Evolutionary conservation across 1,140 invertebrate genomes (phyloP), one percentile per base, ranked within the genome.

Genomic region (Meteorus sp.): DNA sequence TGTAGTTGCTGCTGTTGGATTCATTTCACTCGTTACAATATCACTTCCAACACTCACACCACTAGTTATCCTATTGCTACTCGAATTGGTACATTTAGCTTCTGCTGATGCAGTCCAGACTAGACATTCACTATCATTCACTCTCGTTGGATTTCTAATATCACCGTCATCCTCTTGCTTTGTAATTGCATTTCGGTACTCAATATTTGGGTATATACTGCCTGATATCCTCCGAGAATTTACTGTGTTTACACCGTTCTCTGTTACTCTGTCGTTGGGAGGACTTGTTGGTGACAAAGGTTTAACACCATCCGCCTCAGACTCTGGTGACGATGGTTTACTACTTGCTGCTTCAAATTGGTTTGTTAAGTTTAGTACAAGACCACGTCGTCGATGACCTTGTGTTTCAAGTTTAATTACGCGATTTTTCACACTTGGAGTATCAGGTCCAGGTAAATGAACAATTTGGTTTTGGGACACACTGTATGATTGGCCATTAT

Each of bases 401-500:
- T 85, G 83, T 7, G 77, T 80, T 68, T 91, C 88, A 27, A 89
- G 78, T 66, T 88, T 87, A 66, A 80, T 86, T 6, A 64, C 79
- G 72, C 70, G 83, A 73, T 66, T 84, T 78, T 75, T 85, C 78
- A 60, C 59, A 54, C 62, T 74, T 5, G 69, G 53, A 3, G 64
- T 66, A 13, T 74, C 73, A 0, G 73, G 70, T 9, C 74, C 71
- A 1, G 84, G 82, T 50, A 93, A 81, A 65, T 92, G 87, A 23
- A 94, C 85, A 58, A 93, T 92, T 80, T 92, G 89, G 72, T 94
- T 94, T 63, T 92, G 91, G 20, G 91, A 93, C 6, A 94, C 91
- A 73, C 90, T 93, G 74, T 94, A 94, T 29, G 89, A 88, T 64
- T 90, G 85, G 0, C 91, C 92, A 72, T 91, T 91, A 60, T 87